phyloP scores from a whole-genome alignment of 37 sponge, comb jelly and placozoan genomes.

The Halisarca cf. caerulea region DNA sequence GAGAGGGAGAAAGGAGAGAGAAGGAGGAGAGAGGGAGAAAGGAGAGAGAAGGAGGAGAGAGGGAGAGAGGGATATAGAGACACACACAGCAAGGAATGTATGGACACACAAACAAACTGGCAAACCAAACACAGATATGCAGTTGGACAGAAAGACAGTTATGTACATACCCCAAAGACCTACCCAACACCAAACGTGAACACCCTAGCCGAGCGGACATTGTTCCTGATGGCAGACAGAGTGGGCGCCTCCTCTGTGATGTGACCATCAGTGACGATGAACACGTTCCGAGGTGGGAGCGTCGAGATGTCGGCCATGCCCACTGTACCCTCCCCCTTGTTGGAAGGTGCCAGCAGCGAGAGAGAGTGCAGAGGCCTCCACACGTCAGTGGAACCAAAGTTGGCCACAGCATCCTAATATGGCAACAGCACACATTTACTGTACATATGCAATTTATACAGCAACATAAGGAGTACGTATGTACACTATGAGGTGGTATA shows the following conservation, averaged over 20 bases:
- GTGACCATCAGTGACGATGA: constrained; percentile 92
- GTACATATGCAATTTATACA: no score
- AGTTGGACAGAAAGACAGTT: no score
- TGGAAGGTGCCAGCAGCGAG: constrained; percentile 44
- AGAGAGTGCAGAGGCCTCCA: constrained; percentile 80
- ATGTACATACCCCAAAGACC: no score
- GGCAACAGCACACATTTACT: not conserved
- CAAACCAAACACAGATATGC: no score
- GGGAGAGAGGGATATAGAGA: not conserved
- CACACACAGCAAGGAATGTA: no score
- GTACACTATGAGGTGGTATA: not conserved
- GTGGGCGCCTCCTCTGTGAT: constrained; percentile 55
- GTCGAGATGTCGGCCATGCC: constrained; percentile 49
- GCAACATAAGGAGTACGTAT: not conserved
- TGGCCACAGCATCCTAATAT: constrained; percentile 36
- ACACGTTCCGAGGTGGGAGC: constrained; percentile 82
- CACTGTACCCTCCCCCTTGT: not conserved
- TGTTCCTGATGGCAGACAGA: constrained; percentile 53
- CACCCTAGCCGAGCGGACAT: constrained; percentile 37
- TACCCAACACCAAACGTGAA: constrained; percentile 45
- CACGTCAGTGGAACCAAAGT: constrained; percentile 75
- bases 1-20: not conserved
- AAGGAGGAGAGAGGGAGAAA: not conserved
- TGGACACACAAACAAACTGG: no score
- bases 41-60: not conserved